Conservation (phyloP, 2,888 invertebrate genomes). For the Andricus quercusramuli region DNA sequence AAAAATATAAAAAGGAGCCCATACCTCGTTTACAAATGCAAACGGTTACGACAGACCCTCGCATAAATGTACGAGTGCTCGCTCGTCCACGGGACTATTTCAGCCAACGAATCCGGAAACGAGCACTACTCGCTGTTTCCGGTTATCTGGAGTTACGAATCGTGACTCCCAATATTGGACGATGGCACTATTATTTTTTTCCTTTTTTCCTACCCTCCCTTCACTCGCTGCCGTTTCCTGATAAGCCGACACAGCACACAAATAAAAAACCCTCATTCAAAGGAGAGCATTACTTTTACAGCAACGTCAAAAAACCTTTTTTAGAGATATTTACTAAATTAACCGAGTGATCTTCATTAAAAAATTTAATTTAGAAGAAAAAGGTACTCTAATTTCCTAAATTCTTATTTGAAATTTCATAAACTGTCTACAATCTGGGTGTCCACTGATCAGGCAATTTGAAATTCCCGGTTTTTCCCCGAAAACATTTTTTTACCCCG, state of each 20-base stretch:
- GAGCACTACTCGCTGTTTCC: conserved; percentile 52
- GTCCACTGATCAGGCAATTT: too few species aligned
- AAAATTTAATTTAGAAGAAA: background rate
- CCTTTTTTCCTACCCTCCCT: background rate
- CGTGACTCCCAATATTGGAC: conserved; percentile 49
- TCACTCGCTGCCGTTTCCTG: conserved; percentile 33
- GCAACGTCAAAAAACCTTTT: background rate
- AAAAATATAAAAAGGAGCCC: conserved; percentile 36
- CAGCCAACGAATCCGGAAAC: conserved; percentile 48
- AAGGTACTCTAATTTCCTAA: background rate
- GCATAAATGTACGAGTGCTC: conserved; percentile 5
- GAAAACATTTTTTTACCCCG: too few species aligned
- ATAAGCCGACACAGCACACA: background rate
- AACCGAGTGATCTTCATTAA: background rate
- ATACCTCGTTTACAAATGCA: conserved; percentile 48
- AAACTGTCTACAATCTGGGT: too few species aligned
- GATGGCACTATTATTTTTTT: conserved; percentile 29
- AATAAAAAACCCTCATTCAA: background rate
- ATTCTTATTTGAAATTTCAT: background rate
- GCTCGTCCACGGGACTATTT: conserved; percentile 19
- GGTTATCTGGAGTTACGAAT: conserved; percentile 62
- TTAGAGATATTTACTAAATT: background rate
- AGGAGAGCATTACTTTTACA: background rate
- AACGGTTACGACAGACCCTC: conserved; percentile 48
- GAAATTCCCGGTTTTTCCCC: too few species aligned